phyloP scores from a whole-genome alignment of 1,140 invertebrate genomes.

The Brachionus calyciflorus region DNA sequence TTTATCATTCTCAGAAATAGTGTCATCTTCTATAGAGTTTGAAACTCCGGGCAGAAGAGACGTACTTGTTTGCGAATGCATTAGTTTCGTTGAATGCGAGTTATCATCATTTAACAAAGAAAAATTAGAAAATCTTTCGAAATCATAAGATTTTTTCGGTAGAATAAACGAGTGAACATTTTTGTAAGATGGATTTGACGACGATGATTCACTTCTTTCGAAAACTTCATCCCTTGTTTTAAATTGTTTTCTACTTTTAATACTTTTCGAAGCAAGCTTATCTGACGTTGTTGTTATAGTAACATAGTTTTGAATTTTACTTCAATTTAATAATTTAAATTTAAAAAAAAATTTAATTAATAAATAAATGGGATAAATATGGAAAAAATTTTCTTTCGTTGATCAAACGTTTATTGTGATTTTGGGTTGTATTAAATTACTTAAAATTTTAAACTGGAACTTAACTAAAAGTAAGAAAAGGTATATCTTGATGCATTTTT shows the following conservation, averaged over 20 bases:
- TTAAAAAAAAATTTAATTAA: not conserved
- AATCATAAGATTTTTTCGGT: conserved; percentile 29
- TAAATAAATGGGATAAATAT: too few species aligned
- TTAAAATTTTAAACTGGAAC: too few species aligned
- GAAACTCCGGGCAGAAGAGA: not conserved
- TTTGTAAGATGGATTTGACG: not conserved
- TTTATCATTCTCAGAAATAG: not conserved
- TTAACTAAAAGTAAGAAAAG: too few species aligned
- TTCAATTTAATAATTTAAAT: conserved; percentile 49
- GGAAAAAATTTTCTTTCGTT: too few species aligned
- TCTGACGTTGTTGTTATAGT: conserved; percentile 67
- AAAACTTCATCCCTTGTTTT: conserved; percentile 51
- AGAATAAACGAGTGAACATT: not conserved
- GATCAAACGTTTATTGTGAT: too few species aligned
- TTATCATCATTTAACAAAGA: not conserved
- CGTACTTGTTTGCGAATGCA: not conserved
- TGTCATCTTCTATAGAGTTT: not conserved
- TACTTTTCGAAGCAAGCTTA: conserved; percentile 52
- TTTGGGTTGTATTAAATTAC: too few species aligned
- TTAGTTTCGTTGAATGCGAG: not conserved
- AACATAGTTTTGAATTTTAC: conserved; percentile 66
- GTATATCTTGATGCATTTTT: too few species aligned
- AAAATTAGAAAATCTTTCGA: not conserved
- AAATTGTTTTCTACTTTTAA: conserved; percentile 53
- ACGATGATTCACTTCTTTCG: not conserved